phyloP scores from a whole-genome alignment of 2,888 invertebrate genomes.

The Galeruca laticollis region DNA sequence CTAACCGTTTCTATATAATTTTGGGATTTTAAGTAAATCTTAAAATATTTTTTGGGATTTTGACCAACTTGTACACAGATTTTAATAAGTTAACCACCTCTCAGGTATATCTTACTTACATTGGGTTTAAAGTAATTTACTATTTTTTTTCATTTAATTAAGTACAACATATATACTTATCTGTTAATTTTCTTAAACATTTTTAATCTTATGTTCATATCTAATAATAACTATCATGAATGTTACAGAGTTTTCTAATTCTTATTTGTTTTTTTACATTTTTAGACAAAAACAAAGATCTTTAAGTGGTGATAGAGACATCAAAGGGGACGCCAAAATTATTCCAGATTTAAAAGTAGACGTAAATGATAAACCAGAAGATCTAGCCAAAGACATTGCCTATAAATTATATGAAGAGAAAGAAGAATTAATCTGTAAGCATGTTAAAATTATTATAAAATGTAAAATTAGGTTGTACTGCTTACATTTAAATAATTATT shows the following conservation, averaged over 20 bases:
- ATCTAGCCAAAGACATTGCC: constrained; percentile 79
- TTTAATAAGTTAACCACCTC: no score
- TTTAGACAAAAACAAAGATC: constrained; percentile 68
- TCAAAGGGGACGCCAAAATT: constrained; percentile 70
- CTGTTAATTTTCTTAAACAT: no score
- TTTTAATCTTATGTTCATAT: not conserved
- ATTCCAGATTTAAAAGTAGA: constrained; percentile 73
- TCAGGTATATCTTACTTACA: no score
- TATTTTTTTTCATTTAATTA: no score
- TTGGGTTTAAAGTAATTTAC: no score
- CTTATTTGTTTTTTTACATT: not conserved
- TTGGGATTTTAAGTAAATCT: no score
- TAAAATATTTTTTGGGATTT: no score
- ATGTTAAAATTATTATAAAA: constrained; percentile 34
- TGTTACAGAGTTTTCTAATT: not conserved
- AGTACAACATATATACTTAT: no score
- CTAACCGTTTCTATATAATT: no score
- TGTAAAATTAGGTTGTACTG: not conserved
- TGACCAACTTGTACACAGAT: no score
- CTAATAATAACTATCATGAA: no score
- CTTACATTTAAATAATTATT: not conserved
- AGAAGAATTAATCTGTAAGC: constrained; percentile 78
- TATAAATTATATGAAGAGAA: constrained; percentile 81
- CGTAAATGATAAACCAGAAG: constrained; percentile 69
- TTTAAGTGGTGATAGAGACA: constrained; percentile 60